phyloP scores from a whole-genome alignment of 1,140 invertebrate genomes.

The Notospermus geniculatus region DNA sequence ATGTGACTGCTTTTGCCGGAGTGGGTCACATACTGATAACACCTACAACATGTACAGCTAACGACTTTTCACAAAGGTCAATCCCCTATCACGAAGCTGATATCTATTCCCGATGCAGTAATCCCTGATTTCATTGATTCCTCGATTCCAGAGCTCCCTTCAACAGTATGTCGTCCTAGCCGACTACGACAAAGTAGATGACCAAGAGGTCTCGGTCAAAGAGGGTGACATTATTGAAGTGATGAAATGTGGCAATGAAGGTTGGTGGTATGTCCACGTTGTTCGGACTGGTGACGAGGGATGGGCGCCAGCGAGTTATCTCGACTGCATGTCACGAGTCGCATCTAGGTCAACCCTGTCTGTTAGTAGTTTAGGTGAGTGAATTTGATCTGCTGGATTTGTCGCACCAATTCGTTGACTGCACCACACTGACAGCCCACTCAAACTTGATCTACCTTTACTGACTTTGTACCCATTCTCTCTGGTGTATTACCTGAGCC shows the following conservation, averaged over 20 bases:
- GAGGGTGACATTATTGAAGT: conserved; percentile 81
- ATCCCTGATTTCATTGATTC: not conserved
- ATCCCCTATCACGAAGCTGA: too few relatives aligned
- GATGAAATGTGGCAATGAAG: conserved; percentile 86
- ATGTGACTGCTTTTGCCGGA: too few relatives aligned
- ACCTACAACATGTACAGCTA: too few relatives aligned
- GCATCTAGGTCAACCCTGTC: conserved; percentile 53
- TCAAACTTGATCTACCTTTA: too few relatives aligned
- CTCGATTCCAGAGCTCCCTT: not conserved
- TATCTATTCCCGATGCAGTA: not conserved
- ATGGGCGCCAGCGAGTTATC: conserved; percentile 91
- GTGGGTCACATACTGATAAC: too few relatives aligned
- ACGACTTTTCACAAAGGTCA: too few relatives aligned
- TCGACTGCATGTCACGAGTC: conserved; percentile 65
- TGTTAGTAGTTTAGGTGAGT: conserved; percentile 56
- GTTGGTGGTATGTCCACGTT: conserved; percentile 92
- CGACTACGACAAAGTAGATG: conserved; percentile 85
- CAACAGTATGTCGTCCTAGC: conserved; percentile 74
- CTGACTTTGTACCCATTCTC: too few relatives aligned
- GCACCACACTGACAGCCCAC: too few relatives aligned
- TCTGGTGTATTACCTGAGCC: too few relatives aligned
- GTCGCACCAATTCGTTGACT: too few relatives aligned
- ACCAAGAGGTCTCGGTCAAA: conserved; percentile 76
- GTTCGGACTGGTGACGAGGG: conserved; percentile 73
- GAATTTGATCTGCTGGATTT: too few relatives aligned